Base-by-base conservation (phyloP, 2,113 vertebrate genomes). In the Monopterus albus region DNA sequence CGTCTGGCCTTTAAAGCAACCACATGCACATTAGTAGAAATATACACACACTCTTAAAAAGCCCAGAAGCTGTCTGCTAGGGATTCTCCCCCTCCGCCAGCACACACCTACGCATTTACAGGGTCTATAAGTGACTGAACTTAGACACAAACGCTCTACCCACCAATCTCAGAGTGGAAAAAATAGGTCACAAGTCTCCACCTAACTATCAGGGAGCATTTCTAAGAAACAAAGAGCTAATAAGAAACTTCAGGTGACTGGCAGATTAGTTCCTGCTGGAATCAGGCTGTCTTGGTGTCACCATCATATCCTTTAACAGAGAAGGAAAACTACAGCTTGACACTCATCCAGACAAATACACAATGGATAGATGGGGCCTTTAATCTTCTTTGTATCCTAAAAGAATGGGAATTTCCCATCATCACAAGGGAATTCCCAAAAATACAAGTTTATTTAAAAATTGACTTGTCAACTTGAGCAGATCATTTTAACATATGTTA, bases 401-500 rank as follows among this genome's bases (percentile, higher is more conserved):
- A 91, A 91, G 83, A 89, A 90, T 61, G 91, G 92, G 92, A 93
- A 91, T 88, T 94, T 92, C 92, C 93, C 91, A 36, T 78, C 67
- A 63, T 83, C 47, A 31, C 2, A 5, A 87, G 92, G 93, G 87
- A 92, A 92, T 88, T 93, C 90, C 92, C 91, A 50, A 90, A 80
- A 62, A 38, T 47, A 79, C 72, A 46, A 9, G 46, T 69, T 68
- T 63, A 52, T 74, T 72, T 84, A 62, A 84, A 83, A 86, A 79
- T 42, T 38, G 49, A 85, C 80, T 14, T 61, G 63, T 78, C 58
- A 45, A 73, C 39, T 79, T 25, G 12, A 60, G 51, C 7, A 39
- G 66, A 86, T 86, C 42, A 20, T 65, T 84, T 71, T 73, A 40
- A 31, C 10, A n/a, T 67, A 20, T 47, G 42, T 52, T 40, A 29